Evolutionary conservation across 2,113 vertebrate genomes (phyloP).

Genomic region (zebrafish (Danio rerio)): DNA sequence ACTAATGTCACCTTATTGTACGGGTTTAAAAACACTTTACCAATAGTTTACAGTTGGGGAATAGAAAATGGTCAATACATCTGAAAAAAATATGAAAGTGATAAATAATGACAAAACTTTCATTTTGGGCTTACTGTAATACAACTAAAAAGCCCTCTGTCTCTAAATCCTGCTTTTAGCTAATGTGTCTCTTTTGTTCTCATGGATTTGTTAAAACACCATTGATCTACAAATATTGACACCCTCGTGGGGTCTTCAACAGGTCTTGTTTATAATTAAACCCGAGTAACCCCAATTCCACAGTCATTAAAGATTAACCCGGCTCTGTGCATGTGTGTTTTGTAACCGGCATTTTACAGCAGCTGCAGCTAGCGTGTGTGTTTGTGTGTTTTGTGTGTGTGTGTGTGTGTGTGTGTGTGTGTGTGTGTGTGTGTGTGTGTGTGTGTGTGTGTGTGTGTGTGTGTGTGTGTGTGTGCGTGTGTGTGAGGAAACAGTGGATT

Average conservation of each 20-base stretch:
- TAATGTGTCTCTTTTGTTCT: not conserved
- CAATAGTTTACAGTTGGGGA: too few relatives aligned
- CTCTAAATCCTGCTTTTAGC: not conserved
- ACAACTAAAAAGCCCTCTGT: not conserved
- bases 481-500: not conserved
- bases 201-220: not conserved
- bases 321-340: slow-evolving; percentile 60
- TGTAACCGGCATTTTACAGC: not conserved
- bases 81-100: not conserved
- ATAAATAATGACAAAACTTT: not conserved
- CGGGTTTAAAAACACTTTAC: too few relatives aligned
- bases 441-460: too few relatives aligned
- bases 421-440: too few relatives aligned
- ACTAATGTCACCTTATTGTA: too few relatives aligned
- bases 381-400: not conserved
- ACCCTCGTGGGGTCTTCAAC: not conserved
- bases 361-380: not conserved
- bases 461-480: too few relatives aligned
- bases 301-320: slow-evolving; percentile 22
- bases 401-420: too few relatives aligned
- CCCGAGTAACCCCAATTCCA: slow-evolving; percentile 15
- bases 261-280: slow-evolving; percentile 26
- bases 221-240: slow-evolving; percentile 38
- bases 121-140: not conserved
- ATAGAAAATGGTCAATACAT: too few relatives aligned